Conservation (phyloP, 2,113 vertebrate genomes). For the Mus spicilegus region DNA sequence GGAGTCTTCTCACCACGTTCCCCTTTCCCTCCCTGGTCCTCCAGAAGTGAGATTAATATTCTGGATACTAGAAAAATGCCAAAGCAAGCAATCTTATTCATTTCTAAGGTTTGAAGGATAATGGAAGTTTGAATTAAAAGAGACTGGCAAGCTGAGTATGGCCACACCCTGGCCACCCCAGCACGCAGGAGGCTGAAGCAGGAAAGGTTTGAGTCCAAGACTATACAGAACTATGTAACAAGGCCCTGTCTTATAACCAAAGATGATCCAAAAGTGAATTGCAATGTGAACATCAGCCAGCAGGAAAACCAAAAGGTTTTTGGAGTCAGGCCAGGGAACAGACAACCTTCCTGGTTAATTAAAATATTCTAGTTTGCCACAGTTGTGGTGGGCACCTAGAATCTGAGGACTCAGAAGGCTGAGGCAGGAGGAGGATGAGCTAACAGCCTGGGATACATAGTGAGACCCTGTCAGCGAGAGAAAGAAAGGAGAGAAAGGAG, state of each 20-base stretch:
- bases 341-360: neutral
- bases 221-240: neutral
- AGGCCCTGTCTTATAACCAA: neutral
- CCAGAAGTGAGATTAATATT: neutral
- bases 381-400: neutral
- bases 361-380: neutral
- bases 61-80: too few relatives aligned
- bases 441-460: neutral
- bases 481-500: neutral
- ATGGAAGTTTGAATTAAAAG: neutral
- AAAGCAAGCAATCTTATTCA: neutral
- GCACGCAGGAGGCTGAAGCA: neutral
- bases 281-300: neutral
- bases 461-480: neutral
- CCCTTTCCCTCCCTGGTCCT: neutral
- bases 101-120: neutral
- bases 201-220: neutral
- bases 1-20: neutral
- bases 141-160: neutral
- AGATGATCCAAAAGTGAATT: neutral
- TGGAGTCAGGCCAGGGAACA: slow-evolving; percentile 16
- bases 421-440: neutral
- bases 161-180: neutral
- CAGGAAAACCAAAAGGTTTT: neutral
- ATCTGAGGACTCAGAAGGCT: neutral